Evolutionary conservation across 2,797 vertebrate genomes (phyloP).

Genomic region (Rhodeus uyekii): DNA sequence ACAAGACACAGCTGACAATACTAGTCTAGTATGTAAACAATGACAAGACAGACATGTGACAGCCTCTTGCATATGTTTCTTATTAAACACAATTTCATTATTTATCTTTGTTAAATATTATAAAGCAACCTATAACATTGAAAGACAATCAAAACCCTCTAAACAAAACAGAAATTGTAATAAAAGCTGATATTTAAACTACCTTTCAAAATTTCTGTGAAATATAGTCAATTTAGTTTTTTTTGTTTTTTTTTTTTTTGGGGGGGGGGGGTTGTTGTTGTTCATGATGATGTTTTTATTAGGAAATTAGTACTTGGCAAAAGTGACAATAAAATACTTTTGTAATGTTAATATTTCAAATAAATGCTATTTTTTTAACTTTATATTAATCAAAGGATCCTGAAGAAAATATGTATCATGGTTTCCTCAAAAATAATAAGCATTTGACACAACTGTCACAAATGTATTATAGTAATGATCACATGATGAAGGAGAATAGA

Average conservation of each 20-base stretch:
- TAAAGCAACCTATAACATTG: background rate
- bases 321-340: background rate
- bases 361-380: background rate
- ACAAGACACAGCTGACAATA: too few relatives aligned
- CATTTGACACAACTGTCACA: background rate
- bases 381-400: background rate
- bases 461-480: background rate
- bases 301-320: background rate
- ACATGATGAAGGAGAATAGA: background rate
- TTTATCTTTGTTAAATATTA: background rate
- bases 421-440: background rate
- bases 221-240: too few relatives aligned
- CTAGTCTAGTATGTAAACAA: too few relatives aligned
- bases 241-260: too few relatives aligned
- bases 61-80: background rate
- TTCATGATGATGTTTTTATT: background rate
- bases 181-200: background rate
- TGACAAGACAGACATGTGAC: too few relatives aligned
- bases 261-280: too few relatives aligned
- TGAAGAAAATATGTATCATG: background rate
- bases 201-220: too few relatives aligned
- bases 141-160: too few relatives aligned
- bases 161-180: background rate
- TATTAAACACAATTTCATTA: background rate
- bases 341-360: background rate